phyloP scores from a whole-genome alignment of 2,113 vertebrate genomes.

The Phodopus roborovskii region DNA sequence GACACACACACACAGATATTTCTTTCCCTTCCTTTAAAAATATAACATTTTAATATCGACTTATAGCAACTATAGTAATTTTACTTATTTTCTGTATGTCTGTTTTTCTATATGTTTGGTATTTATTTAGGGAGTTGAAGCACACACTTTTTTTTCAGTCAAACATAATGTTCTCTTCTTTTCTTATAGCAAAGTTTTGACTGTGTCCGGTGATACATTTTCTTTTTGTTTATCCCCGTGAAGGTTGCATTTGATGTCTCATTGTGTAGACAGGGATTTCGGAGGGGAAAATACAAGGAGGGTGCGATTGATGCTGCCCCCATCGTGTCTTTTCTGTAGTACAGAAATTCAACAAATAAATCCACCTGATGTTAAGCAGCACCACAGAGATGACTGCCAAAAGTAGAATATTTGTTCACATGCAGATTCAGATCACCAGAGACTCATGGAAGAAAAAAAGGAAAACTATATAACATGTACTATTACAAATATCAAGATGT shows the following conservation, averaged over 20 bases:
- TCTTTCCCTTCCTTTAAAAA: not conserved
- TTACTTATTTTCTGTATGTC: not conserved
- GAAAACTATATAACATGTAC: not conserved
- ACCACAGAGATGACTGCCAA: slow-evolving; percentile 35
- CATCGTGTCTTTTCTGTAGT: slow-evolving; percentile 24
- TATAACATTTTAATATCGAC: not conserved
- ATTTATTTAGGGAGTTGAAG: not conserved
- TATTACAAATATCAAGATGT: not conserved
- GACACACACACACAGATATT: not conserved
- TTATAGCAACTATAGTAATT: not conserved
- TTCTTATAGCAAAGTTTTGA: slow-evolving; percentile 50
- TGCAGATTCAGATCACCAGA: not conserved
- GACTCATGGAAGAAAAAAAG: not conserved
- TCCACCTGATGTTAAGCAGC: not conserved
- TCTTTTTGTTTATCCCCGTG: not conserved
- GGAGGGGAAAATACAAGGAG: slow-evolving; percentile 52
- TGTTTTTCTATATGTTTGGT: not conserved
- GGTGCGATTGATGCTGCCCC: not conserved
- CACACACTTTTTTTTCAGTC: not conserved
- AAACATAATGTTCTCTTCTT: slow-evolving; percentile 28
- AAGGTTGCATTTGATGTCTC: slow-evolving; percentile 28
- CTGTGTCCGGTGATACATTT: not conserved
- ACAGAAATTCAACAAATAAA: slow-evolving; percentile 54
- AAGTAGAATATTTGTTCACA: slow-evolving; percentile 53
- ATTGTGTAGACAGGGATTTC: slow-evolving; percentile 35